These are phyloP conservation scores for Pseudorasbora parva DNA, from an alignment of 2,113 vertebrate genomes.

Conservation along the genomic window DNA sequence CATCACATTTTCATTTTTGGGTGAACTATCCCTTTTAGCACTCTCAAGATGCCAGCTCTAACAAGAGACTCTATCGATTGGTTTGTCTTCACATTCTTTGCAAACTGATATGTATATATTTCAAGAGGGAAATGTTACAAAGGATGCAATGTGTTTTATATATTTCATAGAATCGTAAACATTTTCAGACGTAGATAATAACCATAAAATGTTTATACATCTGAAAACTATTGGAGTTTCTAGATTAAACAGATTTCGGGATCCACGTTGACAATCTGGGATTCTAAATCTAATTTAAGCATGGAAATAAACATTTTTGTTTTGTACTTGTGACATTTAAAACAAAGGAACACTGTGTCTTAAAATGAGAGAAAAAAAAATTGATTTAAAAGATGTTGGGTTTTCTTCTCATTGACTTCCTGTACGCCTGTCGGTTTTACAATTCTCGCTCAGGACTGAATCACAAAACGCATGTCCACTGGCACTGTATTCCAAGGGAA, in stretches of 20 bases:
- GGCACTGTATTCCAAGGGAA: neutral
- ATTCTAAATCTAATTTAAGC: neutral
- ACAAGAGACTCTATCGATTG: conserved; percentile 10
- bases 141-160: neutral
- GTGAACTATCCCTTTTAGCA: no score
- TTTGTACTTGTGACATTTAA: neutral
- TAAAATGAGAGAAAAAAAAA: neutral
- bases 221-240: conserved; percentile 8
- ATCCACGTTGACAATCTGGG: neutral
- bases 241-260: neutral
- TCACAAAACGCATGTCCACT: neutral
- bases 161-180: neutral
- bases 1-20: no score
- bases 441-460: neutral
- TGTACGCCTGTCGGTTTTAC: neutral
- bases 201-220: conserved; percentile 1
- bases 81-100: neutral
- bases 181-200: neutral
- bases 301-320: neutral
- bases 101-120: neutral
- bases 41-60: conserved; percentile 46
- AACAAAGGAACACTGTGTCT: neutral
- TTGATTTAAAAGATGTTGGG: neutral
- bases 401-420: neutral
- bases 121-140: neutral